Base-by-base conservation (phyloP, 1,140 invertebrate species). In the Drosophila micromelanica region DNA sequence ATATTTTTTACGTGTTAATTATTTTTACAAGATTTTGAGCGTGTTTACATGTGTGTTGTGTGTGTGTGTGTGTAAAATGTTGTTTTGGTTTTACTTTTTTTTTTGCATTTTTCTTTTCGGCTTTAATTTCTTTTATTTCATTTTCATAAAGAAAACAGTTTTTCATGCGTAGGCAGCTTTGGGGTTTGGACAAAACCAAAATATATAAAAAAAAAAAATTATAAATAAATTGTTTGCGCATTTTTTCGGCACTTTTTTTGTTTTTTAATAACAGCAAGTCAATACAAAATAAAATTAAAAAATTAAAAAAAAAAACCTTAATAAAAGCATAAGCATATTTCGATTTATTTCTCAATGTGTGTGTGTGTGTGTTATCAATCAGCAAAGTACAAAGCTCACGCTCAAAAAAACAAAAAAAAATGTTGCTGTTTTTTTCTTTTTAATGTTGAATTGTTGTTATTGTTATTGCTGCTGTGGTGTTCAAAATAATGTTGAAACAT, bases 11-110 rank as follows among this genome's bases (percentile, higher is more conserved):
- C 61, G 43, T 62, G 64, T 56, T 38, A 74, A 46, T 35, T 67
- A 43, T 67, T 73, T 55, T 76, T 73, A 68, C 76, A 77, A 78
- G 71, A 82, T 54, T 75, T 78, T 80, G 76, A 74, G 65, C 77
- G 80, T 85, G 80, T 85, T 79, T 70, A 69, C 80, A 65, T 69
- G 45, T 76, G 56, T 68, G 52, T 71, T 67, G 38, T 40, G 37
- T 46, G 12, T 56, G 40, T 60, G 55, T 59, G 46, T 17, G 20
- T 73, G 75, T 48, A 23, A 15, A 52, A 32, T 68, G 49, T 38
- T 68, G 49, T 59, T 72, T 72, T 49, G 40, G 60, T 43, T 73
- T 43, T 73, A 32, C 32, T 48, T 32, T 12, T 2, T 52, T 20
- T 43, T 13, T 62, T 42, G 7, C 15, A 17, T 46, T 17, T 20